These are phyloP conservation scores for Oophaga pumilio DNA, from an alignment of 2,113 vertebrate species.

Conservation along the genomic window DNA sequence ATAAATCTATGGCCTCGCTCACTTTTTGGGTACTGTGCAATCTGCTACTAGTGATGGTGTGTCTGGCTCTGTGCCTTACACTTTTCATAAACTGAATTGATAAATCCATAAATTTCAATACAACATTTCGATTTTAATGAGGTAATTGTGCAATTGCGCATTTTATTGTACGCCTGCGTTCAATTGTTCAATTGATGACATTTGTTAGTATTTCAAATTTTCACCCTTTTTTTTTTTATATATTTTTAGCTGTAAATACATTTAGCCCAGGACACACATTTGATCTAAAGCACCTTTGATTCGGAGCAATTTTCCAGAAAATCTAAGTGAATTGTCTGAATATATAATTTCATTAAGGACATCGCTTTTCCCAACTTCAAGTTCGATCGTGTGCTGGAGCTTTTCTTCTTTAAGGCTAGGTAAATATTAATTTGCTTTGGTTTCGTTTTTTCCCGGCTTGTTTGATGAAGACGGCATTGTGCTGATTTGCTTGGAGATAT, in stretches of 20 bases:
- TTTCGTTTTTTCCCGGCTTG: neutral
- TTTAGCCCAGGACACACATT: neutral
- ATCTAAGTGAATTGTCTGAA: neutral
- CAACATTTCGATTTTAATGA: too few species aligned
- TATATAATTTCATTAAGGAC: neutral
- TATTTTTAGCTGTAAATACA: neutral
- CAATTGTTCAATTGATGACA: too few species aligned
- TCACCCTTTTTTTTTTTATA: too few species aligned
- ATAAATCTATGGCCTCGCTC: too few species aligned
- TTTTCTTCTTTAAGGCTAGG: neutral
- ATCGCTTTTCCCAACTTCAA: neutral
- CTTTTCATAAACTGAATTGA: too few species aligned
- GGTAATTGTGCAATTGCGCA: too few species aligned
- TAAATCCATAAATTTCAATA: too few species aligned
- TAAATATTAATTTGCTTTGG: neutral
- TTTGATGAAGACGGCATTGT: neutral
- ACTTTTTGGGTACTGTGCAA: too few species aligned
- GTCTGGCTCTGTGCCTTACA: too few species aligned
- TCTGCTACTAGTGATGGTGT: too few species aligned
- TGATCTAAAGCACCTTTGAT: neutral
- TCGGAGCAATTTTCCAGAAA: neutral
- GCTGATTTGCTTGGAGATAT: conserved; percentile 22
- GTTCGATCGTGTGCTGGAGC: neutral
- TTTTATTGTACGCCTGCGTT: too few species aligned
- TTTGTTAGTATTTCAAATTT: too few species aligned